Evolutionary conservation across 2,113 vertebrate species (phyloP).

Genomic region (Zosterops pallidus): DNA sequence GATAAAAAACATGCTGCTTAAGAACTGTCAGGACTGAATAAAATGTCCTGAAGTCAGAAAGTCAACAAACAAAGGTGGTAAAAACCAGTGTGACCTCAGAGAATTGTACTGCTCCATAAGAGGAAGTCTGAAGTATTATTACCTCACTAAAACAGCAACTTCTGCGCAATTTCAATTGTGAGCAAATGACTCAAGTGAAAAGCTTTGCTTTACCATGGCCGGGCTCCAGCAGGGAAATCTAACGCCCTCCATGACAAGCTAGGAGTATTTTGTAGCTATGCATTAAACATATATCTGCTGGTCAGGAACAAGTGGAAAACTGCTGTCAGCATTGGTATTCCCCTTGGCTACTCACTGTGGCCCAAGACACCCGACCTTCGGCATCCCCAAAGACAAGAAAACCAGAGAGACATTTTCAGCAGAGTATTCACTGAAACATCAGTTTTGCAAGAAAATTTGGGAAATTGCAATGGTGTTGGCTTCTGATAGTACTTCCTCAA

Average conservation of each 20-base stretch:
- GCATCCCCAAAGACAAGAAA: neutral
- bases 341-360: neutral
- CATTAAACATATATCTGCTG: constrained; percentile 44
- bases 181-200: neutral
- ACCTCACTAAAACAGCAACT: neutral
- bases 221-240: constrained; percentile 46
- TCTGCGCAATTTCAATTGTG: neutral
- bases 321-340: neutral
- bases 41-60: neutral
- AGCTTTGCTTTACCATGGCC: constrained; percentile 44
- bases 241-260: neutral
- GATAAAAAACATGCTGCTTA: neutral
- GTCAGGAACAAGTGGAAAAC: neutral
- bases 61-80: neutral
- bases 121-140: neutral
- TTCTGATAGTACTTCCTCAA: neutral
- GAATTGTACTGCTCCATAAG: neutral
- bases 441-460: neutral
- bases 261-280: constrained; percentile 52
- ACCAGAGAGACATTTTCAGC: neutral
- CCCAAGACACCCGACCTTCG: neutral
- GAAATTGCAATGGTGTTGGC: neutral
- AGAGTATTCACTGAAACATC: neutral
- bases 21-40: neutral
- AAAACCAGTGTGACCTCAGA: neutral